Evolutionary conservation across 1,140 invertebrate genomes (phyloP).

Genomic region (Streblospio benedicti): DNA sequence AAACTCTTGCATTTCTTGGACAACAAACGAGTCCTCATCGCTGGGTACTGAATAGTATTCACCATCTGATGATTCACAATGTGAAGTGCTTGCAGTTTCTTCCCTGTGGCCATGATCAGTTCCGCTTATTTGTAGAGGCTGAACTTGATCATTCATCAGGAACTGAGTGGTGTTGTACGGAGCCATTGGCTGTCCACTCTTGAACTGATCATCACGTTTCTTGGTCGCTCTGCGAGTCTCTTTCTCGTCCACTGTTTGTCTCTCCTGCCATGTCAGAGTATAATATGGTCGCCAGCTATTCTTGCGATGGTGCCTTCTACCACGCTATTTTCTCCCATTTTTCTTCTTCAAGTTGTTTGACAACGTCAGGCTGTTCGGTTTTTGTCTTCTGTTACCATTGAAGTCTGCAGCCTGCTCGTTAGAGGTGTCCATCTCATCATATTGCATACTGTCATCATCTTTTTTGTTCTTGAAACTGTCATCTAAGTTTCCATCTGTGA

Average conservation of each 20-base stretch:
- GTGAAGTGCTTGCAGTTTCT: neutral
- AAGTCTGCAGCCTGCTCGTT: no score
- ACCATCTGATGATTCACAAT: no score
- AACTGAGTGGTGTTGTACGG: conserved; percentile 91
- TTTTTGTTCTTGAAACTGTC: no score
- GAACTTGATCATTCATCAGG: conserved; percentile 77
- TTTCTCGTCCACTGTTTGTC: conserved; percentile 37
- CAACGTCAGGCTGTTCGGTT: no score
- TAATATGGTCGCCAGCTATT: conserved; percentile 45
- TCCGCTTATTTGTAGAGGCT: neutral
- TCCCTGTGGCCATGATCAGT: neutral
- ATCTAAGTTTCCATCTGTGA: no score
- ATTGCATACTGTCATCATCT: no score
- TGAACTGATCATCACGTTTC: conserved; percentile 37
- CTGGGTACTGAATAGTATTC: no score
- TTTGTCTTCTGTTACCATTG: no score
- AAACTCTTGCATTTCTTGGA: conserved; percentile 87
- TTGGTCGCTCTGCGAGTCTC: conserved; percentile 35
- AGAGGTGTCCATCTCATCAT: no score
- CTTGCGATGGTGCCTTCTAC: conserved; percentile 31
- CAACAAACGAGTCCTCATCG: conserved; percentile 80
- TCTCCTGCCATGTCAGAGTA: conserved; percentile 42
- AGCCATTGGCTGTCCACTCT: conserved; percentile 54
- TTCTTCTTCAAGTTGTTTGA: no score
- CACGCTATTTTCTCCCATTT: conserved; percentile 26